Evolutionary conservation across 2,797 vertebrate genomes (phyloP), one percentile per base, ranked within the genome.

Genomic region (Peromyscus melanophrys): DNA sequence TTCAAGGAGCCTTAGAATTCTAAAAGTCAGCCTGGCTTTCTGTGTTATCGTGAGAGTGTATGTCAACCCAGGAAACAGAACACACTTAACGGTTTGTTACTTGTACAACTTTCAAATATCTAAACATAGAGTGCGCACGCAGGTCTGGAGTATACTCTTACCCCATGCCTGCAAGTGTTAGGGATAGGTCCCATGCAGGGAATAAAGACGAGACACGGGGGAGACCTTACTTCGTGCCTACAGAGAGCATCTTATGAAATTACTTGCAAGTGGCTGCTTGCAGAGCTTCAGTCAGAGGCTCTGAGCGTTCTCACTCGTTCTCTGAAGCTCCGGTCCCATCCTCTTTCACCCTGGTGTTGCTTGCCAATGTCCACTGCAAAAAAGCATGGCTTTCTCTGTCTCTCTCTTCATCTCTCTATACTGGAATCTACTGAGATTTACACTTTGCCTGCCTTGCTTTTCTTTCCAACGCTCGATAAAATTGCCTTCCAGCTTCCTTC

Each of bases 101-200:
- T 82, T 82, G 84, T 89, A 80, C 76, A 85, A 73, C 21, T 96
- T 94, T 76, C 6, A 80, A 75, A 81, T 59, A 89, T 43, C 84
- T 89, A 86, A 75, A 40, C 85, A 29, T 75, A 81, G 6, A 23
- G 71, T 81, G n/a, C n/a, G n/a, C n/a, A 21, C 49, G 1, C 75
- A 77, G 59, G 37, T 85, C 43, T 90, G 87, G 65, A 59, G 92
- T 89, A 75, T n/a, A 71, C 6, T 40, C 23, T 57, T 67, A 75
- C 67, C 25, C 11, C 2, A 0, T 16, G 21, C 46, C 87, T 91
- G 78, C 77, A 81, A 88, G 69, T 84, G 34, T 77, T 57, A 88
- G 52, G 75, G 16, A 57, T 29, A 67, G 75, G 57, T 16, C 55
- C n/a, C 40, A 83, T 1, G 31, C 61, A 61, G 10, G 65, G 75